Evolutionary conservation across 2,888 invertebrate species (phyloP).

Genomic region (Eupithecia centaureata): DNA sequence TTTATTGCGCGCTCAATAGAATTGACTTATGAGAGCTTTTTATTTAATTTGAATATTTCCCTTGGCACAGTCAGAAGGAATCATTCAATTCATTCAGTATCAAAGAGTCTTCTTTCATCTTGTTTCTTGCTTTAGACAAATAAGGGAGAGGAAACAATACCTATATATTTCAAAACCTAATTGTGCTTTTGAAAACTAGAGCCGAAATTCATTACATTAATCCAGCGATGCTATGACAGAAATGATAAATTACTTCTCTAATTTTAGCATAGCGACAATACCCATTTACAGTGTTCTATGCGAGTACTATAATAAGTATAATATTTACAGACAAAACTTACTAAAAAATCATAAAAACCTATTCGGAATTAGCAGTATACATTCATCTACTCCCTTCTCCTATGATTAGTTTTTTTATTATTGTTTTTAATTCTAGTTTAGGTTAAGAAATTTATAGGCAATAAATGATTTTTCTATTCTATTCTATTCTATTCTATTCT

Average conservation of each 20-base stretch:
- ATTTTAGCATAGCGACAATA: background rate
- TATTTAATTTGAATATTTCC: constrained; percentile 11
- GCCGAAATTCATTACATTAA: background rate
- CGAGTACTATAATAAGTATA: no score
- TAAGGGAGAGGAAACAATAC: background rate
- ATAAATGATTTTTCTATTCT: no score
- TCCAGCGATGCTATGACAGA: background rate
- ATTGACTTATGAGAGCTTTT: constrained; percentile 8
- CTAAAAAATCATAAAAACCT: background rate
- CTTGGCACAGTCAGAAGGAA: background rate
- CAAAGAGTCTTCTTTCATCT: background rate
- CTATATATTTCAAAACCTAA: background rate
- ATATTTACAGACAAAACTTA: background rate
- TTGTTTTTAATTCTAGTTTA: no score
- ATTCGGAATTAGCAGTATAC: background rate
- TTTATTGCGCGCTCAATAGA: constrained; percentile 19
- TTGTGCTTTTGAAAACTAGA: background rate
- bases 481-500: no score
- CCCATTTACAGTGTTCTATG: background rate
- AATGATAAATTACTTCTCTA: background rate
- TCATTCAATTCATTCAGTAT: constrained; percentile 3
- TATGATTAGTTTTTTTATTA: no score
- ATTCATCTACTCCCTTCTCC: no score
- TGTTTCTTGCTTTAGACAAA: background rate
- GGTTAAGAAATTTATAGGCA: no score